A percentile compares a stretch with the other conserved stretches of the same genome.
These are phyloP conservation scores for Hylomyscus alleni DNA, from an alignment of 2,797 vertebrate genomes.

Conservation along the genomic window DNA sequence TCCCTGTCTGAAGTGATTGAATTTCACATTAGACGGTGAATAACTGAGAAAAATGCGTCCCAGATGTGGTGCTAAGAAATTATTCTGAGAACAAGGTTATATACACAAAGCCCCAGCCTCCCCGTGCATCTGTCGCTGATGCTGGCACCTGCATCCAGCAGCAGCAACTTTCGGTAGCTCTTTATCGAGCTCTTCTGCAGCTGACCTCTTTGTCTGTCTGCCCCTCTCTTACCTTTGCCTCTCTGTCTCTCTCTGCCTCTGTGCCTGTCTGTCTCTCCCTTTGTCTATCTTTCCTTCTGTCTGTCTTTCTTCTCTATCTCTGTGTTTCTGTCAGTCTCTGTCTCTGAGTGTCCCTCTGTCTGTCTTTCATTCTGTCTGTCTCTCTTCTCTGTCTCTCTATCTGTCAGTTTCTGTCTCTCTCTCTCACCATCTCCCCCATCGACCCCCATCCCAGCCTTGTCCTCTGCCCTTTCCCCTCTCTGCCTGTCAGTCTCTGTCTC, in stretches of 20 bases:
- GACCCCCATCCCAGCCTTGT: background rate
- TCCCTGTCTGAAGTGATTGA: background rate
- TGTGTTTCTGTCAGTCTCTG: background rate
- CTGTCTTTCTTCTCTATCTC: background rate
- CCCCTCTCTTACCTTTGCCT: background rate
- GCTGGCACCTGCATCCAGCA: background rate
- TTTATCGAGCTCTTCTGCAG: background rate
- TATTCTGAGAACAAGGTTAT: background rate
- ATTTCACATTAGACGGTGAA: constrained; percentile 50
- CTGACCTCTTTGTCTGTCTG: background rate
- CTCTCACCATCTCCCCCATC: background rate
- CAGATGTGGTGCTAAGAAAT: background rate
- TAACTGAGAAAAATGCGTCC: background rate
- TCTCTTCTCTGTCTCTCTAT: background rate
- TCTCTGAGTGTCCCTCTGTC: too few relatives aligned
- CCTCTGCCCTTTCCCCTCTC: background rate
- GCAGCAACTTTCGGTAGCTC: background rate
- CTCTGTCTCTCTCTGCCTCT: background rate
- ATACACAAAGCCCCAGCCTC: background rate
- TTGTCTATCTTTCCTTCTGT: background rate
- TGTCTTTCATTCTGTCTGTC: background rate
- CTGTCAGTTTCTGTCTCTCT: background rate
- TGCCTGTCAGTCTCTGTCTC: background rate
- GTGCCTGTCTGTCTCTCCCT: background rate
- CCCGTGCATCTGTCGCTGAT: background rate